These are phyloP conservation scores for Anarsia innoxiella DNA, from an alignment of 2,888 invertebrate species.

Conservation along the genomic window DNA sequence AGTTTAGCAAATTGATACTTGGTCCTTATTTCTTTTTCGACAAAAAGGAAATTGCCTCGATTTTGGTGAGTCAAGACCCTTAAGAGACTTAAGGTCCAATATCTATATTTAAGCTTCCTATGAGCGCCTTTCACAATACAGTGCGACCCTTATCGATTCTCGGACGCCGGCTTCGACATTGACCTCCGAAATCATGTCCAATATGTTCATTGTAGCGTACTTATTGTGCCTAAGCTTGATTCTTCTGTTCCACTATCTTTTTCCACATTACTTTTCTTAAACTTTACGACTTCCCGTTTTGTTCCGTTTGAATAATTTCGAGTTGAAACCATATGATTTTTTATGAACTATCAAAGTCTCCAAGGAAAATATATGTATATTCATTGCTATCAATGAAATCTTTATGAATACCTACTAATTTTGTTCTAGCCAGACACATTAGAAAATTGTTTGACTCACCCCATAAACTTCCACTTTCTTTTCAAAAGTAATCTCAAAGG, in stretches of 20 bases:
- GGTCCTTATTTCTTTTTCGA: too few species aligned
- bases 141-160: constrained; percentile 6
- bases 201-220: constrained; percentile 7
- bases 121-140: constrained; percentile 3
- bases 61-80: neutral
- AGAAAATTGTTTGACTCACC: constrained; percentile 39
- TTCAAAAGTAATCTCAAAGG: constrained; percentile 42
- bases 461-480: constrained; percentile 35
- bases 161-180: constrained; percentile 4
- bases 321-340: neutral
- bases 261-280: constrained; percentile 3
- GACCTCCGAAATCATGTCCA: neutral
- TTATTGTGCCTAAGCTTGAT: constrained; percentile 1
- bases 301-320: constrained; percentile 5
- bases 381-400: neutral
- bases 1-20: too few species aligned
- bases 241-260: constrained; percentile 6
- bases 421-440: too few species aligned
- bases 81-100: constrained; percentile 2
- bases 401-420: too few species aligned
- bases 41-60: neutral
- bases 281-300: neutral
- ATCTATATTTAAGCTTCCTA: constrained; percentile 2
- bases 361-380: neutral
- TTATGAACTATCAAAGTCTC: neutral